Evolutionary conservation across 1,140 invertebrate genomes (phyloP).

Genomic region (Nasonia vitripennis): DNA sequence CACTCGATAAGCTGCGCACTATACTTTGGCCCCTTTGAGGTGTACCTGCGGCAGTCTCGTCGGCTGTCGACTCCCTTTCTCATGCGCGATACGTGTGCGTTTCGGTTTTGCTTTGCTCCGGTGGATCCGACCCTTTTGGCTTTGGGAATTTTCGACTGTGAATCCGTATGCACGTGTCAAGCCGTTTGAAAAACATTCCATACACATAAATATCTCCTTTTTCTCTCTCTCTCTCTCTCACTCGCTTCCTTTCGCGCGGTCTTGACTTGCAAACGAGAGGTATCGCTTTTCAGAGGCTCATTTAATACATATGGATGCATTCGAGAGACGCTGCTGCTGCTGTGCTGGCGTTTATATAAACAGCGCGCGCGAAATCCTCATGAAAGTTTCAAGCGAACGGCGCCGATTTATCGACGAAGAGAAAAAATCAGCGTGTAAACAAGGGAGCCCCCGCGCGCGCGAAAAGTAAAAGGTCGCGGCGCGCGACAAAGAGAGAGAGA

Average conservation of each 20-base stretch:
- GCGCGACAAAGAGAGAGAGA: not conserved
- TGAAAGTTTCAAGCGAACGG: not conserved
- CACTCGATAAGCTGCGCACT: constrained; percentile 32
- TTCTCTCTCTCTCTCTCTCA: not conserved
- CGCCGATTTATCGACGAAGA: not conserved
- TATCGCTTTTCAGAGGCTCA: not conserved
- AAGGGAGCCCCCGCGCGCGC: not conserved
- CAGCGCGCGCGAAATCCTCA: not conserved
- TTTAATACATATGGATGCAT: not conserved
- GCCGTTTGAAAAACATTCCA: not conserved
- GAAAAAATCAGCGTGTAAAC: constrained; percentile 2
- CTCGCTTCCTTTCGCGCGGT: not conserved
- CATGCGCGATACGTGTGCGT: not conserved
- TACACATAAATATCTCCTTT: too few species aligned
- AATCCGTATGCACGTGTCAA: too few species aligned
- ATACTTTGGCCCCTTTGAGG: constrained; percentile 19
- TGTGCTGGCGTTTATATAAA: not conserved
- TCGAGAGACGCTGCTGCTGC: not conserved
- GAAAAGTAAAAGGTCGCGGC: constrained; percentile 13
- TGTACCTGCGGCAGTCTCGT: not conserved
- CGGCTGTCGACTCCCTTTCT: not conserved
- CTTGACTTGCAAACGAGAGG: not conserved
- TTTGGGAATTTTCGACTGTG: not conserved
- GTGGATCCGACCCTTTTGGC: not conserved
- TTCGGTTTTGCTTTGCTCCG: not conserved